Base-by-base conservation (phyloP, 2,888 invertebrate genomes). In the Polyommatus icarus region DNA sequence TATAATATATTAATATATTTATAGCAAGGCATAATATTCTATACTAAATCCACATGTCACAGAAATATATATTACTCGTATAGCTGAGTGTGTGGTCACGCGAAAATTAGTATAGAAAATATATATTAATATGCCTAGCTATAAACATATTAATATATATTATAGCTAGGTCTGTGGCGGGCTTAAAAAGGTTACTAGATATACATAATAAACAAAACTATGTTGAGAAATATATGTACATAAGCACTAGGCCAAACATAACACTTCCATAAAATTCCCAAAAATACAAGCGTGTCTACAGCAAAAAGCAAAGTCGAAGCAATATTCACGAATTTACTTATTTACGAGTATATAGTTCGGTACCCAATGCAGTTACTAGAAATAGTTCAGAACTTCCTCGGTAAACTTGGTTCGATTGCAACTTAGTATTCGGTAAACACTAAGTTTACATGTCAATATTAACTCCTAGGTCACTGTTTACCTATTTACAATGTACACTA, bases 401-500 rank as follows among this genome's bases (percentile, higher is more conserved):
- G 80, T 78, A 79, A 78, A 76, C 81, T 77, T 80, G 82, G 78
- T 83, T 81, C 81, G 78, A 82, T 81, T 81, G 80, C 80, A 83
- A 83, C 79, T 83, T 82, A 78, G 82, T 78, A 78, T 80, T 79
- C 77, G 76, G 78, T 78, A 81, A 83, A 80, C 71, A 82, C 79
- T 79, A 77, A 78, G 78, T 79, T 78, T 71, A 71, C 76, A 71
- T 79, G 80, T 81, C 79, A 82, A 81, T 83, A 80, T 81, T 81
- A 81, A 81, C 78, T 73, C 54, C 50, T 76, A 20, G 75, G 75
- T 75, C 75, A 54, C 50, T 75, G 29, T 75, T 75, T 75, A 50
- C 50, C 24, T 75, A 54, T 75, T 29, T 67, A 29, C 15, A 29
- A 67, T 29, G 67, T 32, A 67, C 32, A 67, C 67, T 29, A 67